These are phyloP conservation scores for Sterna hirundo DNA, from an alignment of 2,113 vertebrate species.

Conservation along the genomic window DNA sequence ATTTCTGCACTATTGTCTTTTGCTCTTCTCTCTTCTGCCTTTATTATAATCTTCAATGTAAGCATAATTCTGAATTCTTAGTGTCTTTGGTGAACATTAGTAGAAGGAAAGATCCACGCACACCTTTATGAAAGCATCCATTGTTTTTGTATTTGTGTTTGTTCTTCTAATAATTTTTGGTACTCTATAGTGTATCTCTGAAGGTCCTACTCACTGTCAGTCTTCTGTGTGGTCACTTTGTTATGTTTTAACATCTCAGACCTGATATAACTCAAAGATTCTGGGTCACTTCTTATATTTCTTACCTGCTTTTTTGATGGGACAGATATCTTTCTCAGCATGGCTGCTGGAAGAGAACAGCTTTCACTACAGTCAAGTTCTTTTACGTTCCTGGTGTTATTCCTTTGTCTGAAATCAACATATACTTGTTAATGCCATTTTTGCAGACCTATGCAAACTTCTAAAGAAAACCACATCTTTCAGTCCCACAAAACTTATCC, in stretches of 20 bases:
- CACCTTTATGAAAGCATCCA: background rate
- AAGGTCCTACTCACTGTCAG: background rate
- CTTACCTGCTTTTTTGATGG: background rate
- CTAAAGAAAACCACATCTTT: background rate
- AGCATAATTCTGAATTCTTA: background rate
- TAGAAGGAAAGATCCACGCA: background rate
- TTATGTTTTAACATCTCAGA: background rate
- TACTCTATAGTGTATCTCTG: background rate
- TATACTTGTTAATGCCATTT: background rate
- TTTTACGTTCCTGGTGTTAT: background rate
- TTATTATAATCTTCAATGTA: background rate
- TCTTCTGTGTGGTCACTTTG: background rate
- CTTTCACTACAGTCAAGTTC: background rate
- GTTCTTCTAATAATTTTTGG: background rate
- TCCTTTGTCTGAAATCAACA: background rate
- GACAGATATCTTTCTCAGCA: background rate
- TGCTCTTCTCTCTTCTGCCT: background rate
- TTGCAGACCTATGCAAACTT: background rate
- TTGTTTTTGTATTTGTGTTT: background rate
- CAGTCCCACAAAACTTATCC: background rate
- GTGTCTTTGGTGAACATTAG: background rate
- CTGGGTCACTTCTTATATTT: background rate
- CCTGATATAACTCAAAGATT: background rate
- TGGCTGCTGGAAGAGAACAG: background rate
- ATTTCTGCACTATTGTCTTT: background rate